phyloP scores from a whole-genome alignment of 2,888 invertebrate species.

The Diaperis boleti region DNA sequence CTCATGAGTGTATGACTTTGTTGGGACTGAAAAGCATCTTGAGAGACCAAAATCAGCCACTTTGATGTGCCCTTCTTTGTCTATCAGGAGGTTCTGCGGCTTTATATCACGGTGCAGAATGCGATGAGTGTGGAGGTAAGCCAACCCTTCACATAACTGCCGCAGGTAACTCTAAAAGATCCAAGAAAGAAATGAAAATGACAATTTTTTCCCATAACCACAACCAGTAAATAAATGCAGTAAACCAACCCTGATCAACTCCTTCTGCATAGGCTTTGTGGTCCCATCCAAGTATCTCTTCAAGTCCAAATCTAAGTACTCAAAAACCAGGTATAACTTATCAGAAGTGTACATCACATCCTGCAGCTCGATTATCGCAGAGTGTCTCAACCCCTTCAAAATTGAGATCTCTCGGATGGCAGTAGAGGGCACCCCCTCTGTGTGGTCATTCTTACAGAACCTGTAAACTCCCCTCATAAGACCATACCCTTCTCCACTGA shows the following conservation, averaged over 20 bases:
- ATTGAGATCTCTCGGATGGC: slow-evolving; percentile 96
- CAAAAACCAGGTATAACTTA: slow-evolving; percentile 93
- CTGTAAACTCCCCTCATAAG: slow-evolving; percentile 47
- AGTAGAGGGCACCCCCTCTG: slow-evolving; percentile 97
- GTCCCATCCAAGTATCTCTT: slow-evolving; percentile 87
- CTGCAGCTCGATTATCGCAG: slow-evolving; percentile 88
- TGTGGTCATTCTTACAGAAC: slow-evolving; percentile 76
- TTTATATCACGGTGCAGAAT: slow-evolving; percentile 95
- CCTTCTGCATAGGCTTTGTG: slow-evolving; percentile 72
- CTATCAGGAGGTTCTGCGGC: slow-evolving; percentile 95
- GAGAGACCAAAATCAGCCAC: slow-evolving; percentile 98
- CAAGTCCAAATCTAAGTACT: slow-evolving; percentile 93
- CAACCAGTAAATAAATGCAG: too few relatives aligned
- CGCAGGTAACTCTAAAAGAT: slow-evolving; percentile 80
- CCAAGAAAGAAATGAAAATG: slow-evolving; percentile 1
- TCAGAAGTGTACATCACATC: slow-evolving; percentile 90
- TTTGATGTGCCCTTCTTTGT: slow-evolving; percentile 88
- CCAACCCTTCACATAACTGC: slow-evolving; percentile 88
- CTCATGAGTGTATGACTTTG: slow-evolving; percentile 94
- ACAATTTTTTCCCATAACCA: not conserved
- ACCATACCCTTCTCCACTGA: not conserved
- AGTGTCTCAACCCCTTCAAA: slow-evolving; percentile 89
- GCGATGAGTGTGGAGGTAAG: slow-evolving; percentile 90
- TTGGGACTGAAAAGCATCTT: slow-evolving; percentile 91
- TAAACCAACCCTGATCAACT: slow-evolving; percentile 75